Base-by-base conservation (phyloP, 1,140 invertebrate species). In the Cydia amplana region DNA sequence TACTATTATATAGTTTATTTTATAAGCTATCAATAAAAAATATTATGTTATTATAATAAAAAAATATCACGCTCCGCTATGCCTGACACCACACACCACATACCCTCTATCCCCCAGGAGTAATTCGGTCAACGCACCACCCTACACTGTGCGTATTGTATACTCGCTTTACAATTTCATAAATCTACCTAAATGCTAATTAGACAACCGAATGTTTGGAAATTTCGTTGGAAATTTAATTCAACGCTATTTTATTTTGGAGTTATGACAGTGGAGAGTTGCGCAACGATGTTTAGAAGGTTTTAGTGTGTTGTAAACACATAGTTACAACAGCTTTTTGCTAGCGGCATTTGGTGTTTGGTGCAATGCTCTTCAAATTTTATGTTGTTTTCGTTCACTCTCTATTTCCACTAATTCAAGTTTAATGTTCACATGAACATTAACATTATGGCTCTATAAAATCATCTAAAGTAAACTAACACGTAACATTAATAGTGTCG, bases 171-270 rank as follows among this genome's bases (percentile, higher is more conserved):
- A 70, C 65, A 40, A 70, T 40, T 70, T 70, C 28, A 70, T 70
- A 70, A 70, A 70, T 70, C 65, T 40, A 70, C 65, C 65, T 70
- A 70, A 70, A 70, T 70, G 65, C 36, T 70, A 70, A 70, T 70
- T 70, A 70, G 25, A 70, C 28, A 43, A 70, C 65, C 20, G 36
- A 32, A 36, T 32, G 28, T 70, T 70, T 20, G 32, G 32, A 70
- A 43, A 36, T 70, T 70, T n/a, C 16, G 32, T 70, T 67, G 64
- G 25, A 43, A 40, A 70, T 70, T 36, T 70, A 70, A 70, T 70
- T 70, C n/a, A 36, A 28, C 16, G 65, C 28, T 70, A 36, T 70
- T 70, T 70, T 70, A 36, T 40, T 70, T 40, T 70, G 65, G 32
- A 70, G 32, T 36, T 70, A 10, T 70, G 23, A 12, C 23, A 65